Percentiles rank a stretch among this genome's conserved stretches.
Conservation (phyloP, 2,113 vertebrate genomes). For the Centropristis striata region DNA sequence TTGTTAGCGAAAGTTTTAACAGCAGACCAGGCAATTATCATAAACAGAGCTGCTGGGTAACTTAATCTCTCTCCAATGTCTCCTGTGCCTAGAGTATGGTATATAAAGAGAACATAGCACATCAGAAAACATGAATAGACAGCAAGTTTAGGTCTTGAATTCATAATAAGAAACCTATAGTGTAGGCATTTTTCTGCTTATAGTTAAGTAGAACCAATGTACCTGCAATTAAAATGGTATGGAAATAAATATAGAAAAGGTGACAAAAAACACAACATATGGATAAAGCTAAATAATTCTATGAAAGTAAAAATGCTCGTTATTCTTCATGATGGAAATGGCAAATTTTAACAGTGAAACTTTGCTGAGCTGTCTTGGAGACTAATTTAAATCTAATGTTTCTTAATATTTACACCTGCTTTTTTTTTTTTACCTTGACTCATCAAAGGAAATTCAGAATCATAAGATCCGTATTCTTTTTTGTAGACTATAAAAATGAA, state of each 20-base stretch:
- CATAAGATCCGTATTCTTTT: not conserved
- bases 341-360: not conserved
- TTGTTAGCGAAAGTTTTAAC: slow-evolving; percentile 7
- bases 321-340: not conserved
- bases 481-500: not conserved
- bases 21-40: not conserved
- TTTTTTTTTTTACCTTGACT: not conserved
- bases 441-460: not conserved
- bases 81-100: not conserved
- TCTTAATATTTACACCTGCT: not conserved
- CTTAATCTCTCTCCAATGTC: not conserved
- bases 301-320: not conserved
- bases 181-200: not conserved
- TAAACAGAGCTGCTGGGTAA: slow-evolving; percentile 3
- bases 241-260: not conserved
- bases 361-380: not conserved
- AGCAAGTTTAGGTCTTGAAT: not conserved
- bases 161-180: not conserved
- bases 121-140: not conserved
- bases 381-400: not conserved
- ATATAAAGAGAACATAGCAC: slow-evolving; percentile 6
- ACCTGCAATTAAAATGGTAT: not conserved
- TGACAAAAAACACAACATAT: not conserved
- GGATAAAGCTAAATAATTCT: not conserved
- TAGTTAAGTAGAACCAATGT: not conserved